Percentiles rank a stretch among this genome's conserved stretches.
phyloP scores from a whole-genome alignment of 2,888 invertebrate species.

The Pristionchus exspectatus region DNA sequence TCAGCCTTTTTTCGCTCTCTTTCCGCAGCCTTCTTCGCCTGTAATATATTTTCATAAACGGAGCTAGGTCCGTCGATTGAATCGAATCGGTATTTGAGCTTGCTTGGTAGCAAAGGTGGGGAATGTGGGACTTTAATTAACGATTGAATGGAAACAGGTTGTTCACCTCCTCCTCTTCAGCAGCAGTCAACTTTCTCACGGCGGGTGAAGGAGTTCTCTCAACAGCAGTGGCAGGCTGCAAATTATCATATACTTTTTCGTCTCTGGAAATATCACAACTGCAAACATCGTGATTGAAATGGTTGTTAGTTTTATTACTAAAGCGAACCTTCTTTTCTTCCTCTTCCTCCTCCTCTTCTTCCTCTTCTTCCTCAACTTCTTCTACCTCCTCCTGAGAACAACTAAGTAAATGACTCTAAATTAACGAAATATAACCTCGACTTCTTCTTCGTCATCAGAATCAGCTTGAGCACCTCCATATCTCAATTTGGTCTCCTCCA shows the following conservation, averaged over 20 bases:
- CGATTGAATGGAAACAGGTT: background rate
- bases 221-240: background rate
- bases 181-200: background rate
- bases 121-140: background rate
- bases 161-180: constrained; percentile 19
- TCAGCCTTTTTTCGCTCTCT: constrained; percentile 99
- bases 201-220: background rate
- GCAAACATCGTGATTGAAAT: too few species aligned
- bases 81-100: too few species aligned
- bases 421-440: background rate
- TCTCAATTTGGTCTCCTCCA: constrained; percentile 22
- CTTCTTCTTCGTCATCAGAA: constrained; percentile 41
- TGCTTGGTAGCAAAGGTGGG: too few species aligned
- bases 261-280: background rate
- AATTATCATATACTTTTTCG: background rate
- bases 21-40: constrained; percentile 91
- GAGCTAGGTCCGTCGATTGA: too few species aligned
- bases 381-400: constrained; percentile 36
- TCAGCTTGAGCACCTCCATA: constrained; percentile 48
- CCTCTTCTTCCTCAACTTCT: constrained; percentile 44
- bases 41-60: constrained; percentile 18
- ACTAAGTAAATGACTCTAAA: background rate
- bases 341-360: constrained; percentile 39
- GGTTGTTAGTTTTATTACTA: background rate
- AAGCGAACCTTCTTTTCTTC: background rate